Evolutionary conservation across 2,888 invertebrate species (phyloP).

Genomic region (Sipunculus nudus): DNA sequence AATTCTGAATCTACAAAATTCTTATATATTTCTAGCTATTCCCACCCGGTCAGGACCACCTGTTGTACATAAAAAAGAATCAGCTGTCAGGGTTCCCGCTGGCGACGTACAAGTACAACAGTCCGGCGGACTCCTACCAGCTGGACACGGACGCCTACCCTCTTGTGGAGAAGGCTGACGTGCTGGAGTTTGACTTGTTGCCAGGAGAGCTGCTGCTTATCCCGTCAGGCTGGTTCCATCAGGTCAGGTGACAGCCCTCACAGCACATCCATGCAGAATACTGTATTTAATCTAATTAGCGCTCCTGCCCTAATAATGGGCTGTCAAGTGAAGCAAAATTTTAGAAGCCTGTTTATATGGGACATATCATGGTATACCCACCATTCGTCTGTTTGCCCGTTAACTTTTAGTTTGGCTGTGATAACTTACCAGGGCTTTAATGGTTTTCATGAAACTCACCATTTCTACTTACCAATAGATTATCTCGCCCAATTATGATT

Average conservation of each 20-base stretch:
- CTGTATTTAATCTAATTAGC: no score
- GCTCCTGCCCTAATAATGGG: no score
- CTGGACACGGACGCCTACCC: slow-evolving; percentile 44
- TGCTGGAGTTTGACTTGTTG: slow-evolving; percentile 58
- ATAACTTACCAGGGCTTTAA: no score
- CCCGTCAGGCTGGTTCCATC: slow-evolving; percentile 65
- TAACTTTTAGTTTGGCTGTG: no score
- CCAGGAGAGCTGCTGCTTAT: slow-evolving; percentile 63
- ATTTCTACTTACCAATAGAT: no score
- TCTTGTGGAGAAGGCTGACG: slow-evolving; percentile 44
- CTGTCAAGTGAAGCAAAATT: no score
- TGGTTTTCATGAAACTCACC: no score
- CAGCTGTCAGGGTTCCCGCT: slow-evolving; percentile 61
- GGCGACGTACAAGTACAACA: slow-evolving; percentile 62
- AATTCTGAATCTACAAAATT: background rate
- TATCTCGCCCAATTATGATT: no score
- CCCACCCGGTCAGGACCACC: slow-evolving; percentile 64
- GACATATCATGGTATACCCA: no score
- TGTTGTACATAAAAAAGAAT: slow-evolving; percentile 46
- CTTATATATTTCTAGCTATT: slow-evolving; percentile 45
- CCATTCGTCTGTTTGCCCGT: no score
- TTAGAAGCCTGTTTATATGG: no score
- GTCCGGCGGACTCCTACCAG: slow-evolving; percentile 53
- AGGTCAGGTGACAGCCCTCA: slow-evolving; percentile 54
- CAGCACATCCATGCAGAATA: no score